Evolutionary conservation across 2,113 vertebrate genomes (phyloP), one percentile per base, ranked within the genome.

Genomic region (Phyllostomus hastatus): DNA sequence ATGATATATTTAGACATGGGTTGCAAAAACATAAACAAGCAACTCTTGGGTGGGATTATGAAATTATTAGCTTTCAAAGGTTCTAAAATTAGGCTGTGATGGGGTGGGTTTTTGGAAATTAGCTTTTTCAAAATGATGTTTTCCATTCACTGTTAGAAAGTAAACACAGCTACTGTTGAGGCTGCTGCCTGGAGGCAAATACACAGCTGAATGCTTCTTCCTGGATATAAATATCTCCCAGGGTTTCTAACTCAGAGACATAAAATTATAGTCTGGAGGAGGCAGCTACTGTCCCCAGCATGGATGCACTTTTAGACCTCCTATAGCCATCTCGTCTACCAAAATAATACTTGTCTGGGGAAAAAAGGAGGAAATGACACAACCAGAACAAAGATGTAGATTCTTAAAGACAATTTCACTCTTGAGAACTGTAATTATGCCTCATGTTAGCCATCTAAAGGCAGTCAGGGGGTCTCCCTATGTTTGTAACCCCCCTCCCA

Each of bases 51-150:
- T 59, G 85, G 75, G 89, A 85, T 95, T 94, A 83, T 91, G 38
- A 97, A 95, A 97, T 97, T 96, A 96, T 95, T 96, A 96, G 92
- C 82, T 96, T 87, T 96, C 87, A 70, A 88, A 26, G 5, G 11
- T 88, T 97, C 97, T 97, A 94, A 97, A 97, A 93, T 97, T 97
- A 97, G 81, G 38, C 72, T 69, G 20, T 52, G 85, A 4, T 84
- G 78, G 85, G 57, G 59, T 90, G 66, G 64, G 41, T 5, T 6
- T 96, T 54, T 70, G 61, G 73, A 91, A 92, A 94, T 95, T 12
- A 91, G 84, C 41, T 88, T 95, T 95, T 94, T 72, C 43, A 76
- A 89, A 88, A 94, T 83, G 19, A 95, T 94, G 48, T 91, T 95
- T 96, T 61, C 76, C 69, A 95, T 84, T 94, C 59, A 92, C 1